Evolutionary conservation across 64 coral and sea anemone species (phyloP), one percentile per base, ranked within the genome.

Genomic region (Pocillopora verrucosa): DNA sequence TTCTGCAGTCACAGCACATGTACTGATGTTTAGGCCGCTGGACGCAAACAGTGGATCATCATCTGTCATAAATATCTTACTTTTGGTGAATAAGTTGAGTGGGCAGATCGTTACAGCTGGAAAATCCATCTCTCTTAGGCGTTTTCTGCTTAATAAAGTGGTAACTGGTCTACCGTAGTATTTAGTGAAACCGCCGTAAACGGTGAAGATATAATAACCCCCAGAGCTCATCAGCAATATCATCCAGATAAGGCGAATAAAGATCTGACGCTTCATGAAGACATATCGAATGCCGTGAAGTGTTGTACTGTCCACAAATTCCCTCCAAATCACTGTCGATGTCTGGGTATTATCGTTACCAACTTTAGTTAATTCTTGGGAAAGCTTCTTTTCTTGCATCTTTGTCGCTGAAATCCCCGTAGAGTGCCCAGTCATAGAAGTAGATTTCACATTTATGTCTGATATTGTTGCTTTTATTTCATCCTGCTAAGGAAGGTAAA

Each of bases 21-120:
- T 25, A 36, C 81, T 84, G 63, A 84, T 70, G 63, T 84, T 84
- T 65, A 84, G 68, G 4, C 81, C 81, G 62, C 17, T 84, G 12
- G 36, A 20, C 56, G 81, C 63, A 84, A 84, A 84, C 7, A 69
- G 34, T 84, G 81, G 81, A 36, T 84, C 56, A 20, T 84, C 81
- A 56, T 84, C 81, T n/a, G 34, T 84, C 34, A 70, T 45, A 17
- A 84, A 51, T 19, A 84, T 17, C 56, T 84, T 84, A 15, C 35
- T 69, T 38, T 84, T 84, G 4, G 61, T 38, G 34, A 89, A 88
- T 20, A 77, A 25, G 64, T 93, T 93, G n/a, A 88, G 82, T 74
- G 87, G 67, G 36, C 92, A 93, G 80, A 93, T 69, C 17, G 92
- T 88, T n/a, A 93, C 92, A 56, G 92, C 92, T 0, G 92, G 92